Base-by-base conservation (phyloP, 2,113 vertebrate species). In the Girardinichthys multiradiatus region DNA sequence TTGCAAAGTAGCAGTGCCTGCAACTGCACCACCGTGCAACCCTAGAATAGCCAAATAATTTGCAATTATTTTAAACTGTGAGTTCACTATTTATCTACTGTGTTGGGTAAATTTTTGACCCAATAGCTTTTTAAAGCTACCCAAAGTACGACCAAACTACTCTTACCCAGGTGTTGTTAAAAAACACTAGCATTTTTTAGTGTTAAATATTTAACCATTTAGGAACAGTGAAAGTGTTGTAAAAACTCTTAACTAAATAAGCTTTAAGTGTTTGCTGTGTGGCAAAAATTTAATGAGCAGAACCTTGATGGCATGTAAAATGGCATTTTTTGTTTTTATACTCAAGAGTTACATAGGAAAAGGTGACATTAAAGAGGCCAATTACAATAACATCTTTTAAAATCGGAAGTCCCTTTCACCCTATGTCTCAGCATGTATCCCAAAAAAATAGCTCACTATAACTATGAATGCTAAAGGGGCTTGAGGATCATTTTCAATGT, bases 381-480 rank as follows among this genome's bases (percentile, higher is more conserved):
- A 87, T 89, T 88, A 87, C 71, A 87, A 71, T 82, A 84, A 89
- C 85, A 45, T 70, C 54, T 64, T 69, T 65, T 72, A 62, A 57
- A 57, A 2, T 17, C 76, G 77, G 71, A 74, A 77, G 70, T 79
- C 66, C 57, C 64, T 68, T 70, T 83, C 77, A 74, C 77, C 60
- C 26, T 60, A 29, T 17, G 39, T 77, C 54, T 82, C 29, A 29
- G 39, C 45, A 69, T 57, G 58, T 70, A 67, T 81, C 77, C 51
- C 68, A 57, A 68, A 74, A 61, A n/a, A 24, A 54, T 45, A 68
- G 66, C 31, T 60, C 57, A 75, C 71, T 39, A 79, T 58, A 57
- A 10, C 37, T 48, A 45, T 0, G 2, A 85, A 64, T n/a, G 24
- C 48, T 54, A 10, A n/a, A 71, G 68, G 42, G 72, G 72, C 73